Percentiles rank a stretch among this genome's conserved stretches.
Conservation (phyloP, 2,113 vertebrate genomes). For the Cyrtonyx montezumae region DNA sequence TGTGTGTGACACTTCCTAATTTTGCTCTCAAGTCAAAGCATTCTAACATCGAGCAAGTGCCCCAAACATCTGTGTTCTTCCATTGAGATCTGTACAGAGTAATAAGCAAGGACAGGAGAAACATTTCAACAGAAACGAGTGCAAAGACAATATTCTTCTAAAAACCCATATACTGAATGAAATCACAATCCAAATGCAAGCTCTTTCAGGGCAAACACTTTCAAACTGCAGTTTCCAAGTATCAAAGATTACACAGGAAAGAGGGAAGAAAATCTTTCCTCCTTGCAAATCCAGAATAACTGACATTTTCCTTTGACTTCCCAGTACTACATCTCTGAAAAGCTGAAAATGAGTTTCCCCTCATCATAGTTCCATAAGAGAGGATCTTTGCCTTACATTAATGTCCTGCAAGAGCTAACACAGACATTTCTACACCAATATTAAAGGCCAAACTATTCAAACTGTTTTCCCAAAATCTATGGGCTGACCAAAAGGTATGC, state of each 20-base stretch:
- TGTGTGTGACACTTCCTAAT: neutral
- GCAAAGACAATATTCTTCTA: neutral
- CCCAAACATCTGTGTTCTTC: neutral
- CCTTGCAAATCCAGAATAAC: neutral
- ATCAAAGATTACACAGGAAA: neutral
- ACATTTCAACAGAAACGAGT: neutral
- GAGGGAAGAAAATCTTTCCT: neutral
- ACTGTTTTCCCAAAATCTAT: neutral
- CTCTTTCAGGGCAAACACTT: neutral
- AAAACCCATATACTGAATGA: neutral
- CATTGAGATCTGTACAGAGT: neutral
- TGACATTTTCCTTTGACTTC: neutral
- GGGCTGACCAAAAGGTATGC: neutral
- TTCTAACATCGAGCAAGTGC: rapidly evolving
- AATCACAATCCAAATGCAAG: neutral
- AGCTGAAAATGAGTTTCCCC: neutral
- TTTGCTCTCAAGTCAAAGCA: neutral
- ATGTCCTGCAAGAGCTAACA: neutral
- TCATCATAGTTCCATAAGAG: neutral
- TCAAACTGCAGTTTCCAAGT: neutral
- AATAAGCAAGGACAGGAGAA: neutral
- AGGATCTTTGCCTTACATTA: neutral
- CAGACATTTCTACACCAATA: neutral
- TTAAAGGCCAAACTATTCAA: neutral
- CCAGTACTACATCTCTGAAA: neutral